Conservation (phyloP, 1,140 invertebrate species). For the Aphis gossypii region DNA sequence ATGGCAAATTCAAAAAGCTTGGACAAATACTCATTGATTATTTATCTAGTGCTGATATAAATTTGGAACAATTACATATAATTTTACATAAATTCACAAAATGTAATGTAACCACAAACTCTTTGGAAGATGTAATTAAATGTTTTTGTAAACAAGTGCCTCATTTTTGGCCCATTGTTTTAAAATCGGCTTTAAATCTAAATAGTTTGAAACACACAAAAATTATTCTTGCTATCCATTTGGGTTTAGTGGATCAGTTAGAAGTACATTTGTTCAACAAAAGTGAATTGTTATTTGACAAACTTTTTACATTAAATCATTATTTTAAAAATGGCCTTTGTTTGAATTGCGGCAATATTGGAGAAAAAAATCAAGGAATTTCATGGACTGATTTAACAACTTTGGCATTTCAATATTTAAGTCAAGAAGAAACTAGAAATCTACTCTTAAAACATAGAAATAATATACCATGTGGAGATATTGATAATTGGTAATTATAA, state of each 20-base stretch:
- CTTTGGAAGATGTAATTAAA: slow-evolving; percentile 54
- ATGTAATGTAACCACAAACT: neutral
- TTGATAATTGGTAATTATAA: slow-evolving; percentile 53
- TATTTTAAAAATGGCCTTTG: slow-evolving; percentile 63
- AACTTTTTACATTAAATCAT: slow-evolving; percentile 59
- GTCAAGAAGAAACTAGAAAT: slow-evolving; percentile 61
- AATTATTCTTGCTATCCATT: slow-evolving; percentile 55
- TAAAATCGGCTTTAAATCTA: slow-evolving; percentile 1
- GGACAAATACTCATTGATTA: slow-evolving; percentile 47
- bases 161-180: slow-evolving; percentile 28
- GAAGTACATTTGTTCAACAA: slow-evolving; percentile 15
- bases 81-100: slow-evolving; percentile 5
- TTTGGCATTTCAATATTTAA: slow-evolving; percentile 64
- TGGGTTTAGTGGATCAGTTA: slow-evolving; percentile 50
- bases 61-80: slow-evolving; percentile 43
- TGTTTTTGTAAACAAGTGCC: slow-evolving; percentile 45
- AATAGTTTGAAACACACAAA: neutral
- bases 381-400: slow-evolving; percentile 63
- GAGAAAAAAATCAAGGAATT: slow-evolving; percentile 61
- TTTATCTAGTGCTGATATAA: slow-evolving; percentile 13
- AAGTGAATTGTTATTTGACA: slow-evolving; percentile 51
- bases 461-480: slow-evolving; percentile 61
- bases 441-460: slow-evolving; percentile 63
- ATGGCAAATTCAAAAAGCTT: slow-evolving; percentile 45
- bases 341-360: slow-evolving; percentile 63